Evolutionary conservation across 2,113 vertebrate genomes (phyloP).

Genomic region (Neogobius melanostomus): DNA sequence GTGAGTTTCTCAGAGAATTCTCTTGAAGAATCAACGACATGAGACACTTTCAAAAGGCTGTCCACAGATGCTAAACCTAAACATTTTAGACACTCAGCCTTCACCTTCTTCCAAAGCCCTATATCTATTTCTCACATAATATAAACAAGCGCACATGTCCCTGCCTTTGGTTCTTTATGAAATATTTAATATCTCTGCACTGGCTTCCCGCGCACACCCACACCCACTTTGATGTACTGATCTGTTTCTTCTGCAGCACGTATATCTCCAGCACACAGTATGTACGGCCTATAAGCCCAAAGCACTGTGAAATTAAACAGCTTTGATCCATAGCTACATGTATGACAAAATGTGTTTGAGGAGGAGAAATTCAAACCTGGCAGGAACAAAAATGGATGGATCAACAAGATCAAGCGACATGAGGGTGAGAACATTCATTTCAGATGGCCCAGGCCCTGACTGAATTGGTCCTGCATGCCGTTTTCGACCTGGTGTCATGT

Average conservation of each 20-base stretch:
- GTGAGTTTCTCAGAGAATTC: too few relatives aligned
- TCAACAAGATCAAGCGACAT: conserved; percentile 65
- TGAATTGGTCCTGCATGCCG: conserved; percentile 69
- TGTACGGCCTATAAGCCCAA: conserved; percentile 29
- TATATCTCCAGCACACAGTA: conserved; percentile 39
- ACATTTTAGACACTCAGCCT: conserved; percentile 54
- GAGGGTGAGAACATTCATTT: conserved; percentile 71
- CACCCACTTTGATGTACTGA: conserved; percentile 54
- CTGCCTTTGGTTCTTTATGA: conserved; percentile 33
- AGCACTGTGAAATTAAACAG: conserved; percentile 42
- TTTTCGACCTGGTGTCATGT: conserved; percentile 68
- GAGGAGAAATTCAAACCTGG: conserved; percentile 63
- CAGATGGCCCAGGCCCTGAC: conserved; percentile 68
- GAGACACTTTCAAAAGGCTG: conserved; percentile 46
- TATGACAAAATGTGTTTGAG: conserved; percentile 64
- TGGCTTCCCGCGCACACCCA: conserved; percentile 15
- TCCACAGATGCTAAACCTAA: conserved; percentile 65
- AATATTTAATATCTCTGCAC: conserved; percentile 37
- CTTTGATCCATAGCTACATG: conserved; percentile 61
- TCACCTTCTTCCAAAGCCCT: conserved; percentile 41
- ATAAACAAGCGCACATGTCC: conserved; percentile 62
- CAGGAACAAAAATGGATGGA: conserved; percentile 43
- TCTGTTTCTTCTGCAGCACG: conserved; percentile 30
- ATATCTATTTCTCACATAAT: conserved; percentile 46
- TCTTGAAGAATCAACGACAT: too few relatives aligned